Percentiles rank a stretch among this genome's conserved stretches.
phyloP scores from a whole-genome alignment of 2,113 vertebrate species.

The Hemiprocne comata region DNA sequence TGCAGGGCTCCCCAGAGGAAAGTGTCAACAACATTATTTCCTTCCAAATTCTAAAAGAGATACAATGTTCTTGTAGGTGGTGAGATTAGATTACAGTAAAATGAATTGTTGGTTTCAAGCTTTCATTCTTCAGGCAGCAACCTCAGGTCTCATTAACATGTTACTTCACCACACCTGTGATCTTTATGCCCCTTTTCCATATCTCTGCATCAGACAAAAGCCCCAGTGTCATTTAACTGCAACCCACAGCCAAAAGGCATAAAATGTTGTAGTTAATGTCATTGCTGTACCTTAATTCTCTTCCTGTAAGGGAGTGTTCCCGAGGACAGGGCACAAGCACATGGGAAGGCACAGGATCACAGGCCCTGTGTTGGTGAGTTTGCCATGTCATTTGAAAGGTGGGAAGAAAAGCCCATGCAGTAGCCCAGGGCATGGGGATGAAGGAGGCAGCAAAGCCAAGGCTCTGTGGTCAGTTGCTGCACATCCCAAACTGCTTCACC shows the following conservation, averaged over 20 bases:
- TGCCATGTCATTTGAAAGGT: rapidly evolving
- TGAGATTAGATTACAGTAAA: conserved; percentile 25
- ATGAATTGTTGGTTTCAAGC: background rate
- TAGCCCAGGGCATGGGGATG: rapidly evolving
- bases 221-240: background rate
- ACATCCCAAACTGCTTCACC: background rate
- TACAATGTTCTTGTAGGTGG: background rate
- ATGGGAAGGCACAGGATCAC: background rate
- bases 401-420: background rate
- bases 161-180: background rate
- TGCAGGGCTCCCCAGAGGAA: background rate
- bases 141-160: background rate
- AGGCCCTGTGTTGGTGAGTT: background rate
- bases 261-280: background rate
- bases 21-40: conserved; percentile 36
- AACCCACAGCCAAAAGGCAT: background rate
- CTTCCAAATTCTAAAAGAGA: conserved; percentile 1
- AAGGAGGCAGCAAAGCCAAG: rapidly evolving
- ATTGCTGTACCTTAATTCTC: background rate
- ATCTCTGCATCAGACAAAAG: background rate
- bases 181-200: background rate
- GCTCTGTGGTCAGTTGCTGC: rapidly evolving
- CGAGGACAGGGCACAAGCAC: background rate
- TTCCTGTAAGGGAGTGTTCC: background rate
- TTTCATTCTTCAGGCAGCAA: background rate